A percentile compares a stretch with the other conserved stretches of the same genome.
Evolutionary conservation across 2,113 vertebrate genomes (phyloP).

Genomic region (Recurvirostra avosetta): DNA sequence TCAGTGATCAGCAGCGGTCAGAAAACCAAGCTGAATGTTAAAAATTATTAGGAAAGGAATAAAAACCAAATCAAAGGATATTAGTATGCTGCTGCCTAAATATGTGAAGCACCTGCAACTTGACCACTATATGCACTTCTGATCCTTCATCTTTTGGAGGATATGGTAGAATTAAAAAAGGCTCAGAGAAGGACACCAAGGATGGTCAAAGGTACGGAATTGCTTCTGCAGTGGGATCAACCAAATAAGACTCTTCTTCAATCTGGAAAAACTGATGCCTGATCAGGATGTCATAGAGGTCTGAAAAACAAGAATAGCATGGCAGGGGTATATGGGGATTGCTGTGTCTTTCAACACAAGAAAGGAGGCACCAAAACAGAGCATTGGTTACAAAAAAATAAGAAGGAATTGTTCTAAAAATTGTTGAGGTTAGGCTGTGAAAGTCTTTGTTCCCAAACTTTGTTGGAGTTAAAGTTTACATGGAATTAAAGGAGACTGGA

Average conservation of each 20-base stretch:
- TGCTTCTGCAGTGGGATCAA: background rate
- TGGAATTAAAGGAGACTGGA: background rate
- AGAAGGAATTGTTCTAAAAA: background rate
- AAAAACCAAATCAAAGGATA: background rate
- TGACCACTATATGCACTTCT: background rate
- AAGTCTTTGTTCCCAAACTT: background rate
- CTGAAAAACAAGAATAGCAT: background rate
- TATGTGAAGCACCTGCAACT: background rate
- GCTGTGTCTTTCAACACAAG: background rate
- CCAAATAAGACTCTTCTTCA: background rate
- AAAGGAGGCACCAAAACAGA: background rate
- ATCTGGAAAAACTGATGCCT: background rate
- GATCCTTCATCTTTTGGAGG: background rate
- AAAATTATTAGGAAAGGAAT: background rate
- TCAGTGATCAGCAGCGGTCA: background rate
- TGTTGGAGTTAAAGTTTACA: background rate
- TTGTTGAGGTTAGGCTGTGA: background rate
- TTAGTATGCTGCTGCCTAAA: background rate
- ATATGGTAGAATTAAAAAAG: background rate
- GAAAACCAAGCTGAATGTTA: background rate
- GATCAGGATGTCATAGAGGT: background rate
- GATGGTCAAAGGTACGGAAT: background rate
- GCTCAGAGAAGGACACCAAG: background rate
- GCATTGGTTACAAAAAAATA: background rate
- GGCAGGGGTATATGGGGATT: background rate